These are phyloP conservation scores for Oncorhynchus tshawytscha DNA, from an alignment of 2,113 vertebrate genomes.

Conservation along the genomic window DNA sequence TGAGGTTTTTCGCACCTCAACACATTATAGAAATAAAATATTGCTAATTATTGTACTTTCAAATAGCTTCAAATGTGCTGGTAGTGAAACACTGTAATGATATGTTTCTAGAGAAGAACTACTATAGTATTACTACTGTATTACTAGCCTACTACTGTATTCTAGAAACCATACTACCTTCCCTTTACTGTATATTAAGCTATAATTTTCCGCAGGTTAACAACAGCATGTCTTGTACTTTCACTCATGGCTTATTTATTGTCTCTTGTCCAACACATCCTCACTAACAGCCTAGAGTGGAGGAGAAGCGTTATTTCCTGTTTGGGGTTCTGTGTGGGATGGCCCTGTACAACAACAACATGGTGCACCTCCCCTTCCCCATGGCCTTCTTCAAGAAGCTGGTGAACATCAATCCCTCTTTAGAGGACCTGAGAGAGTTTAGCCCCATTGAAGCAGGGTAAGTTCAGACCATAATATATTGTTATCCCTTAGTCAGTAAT, in stretches of 20 bases:
- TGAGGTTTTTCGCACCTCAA: not conserved
- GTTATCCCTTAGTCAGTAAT: no score
- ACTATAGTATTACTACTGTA: no score
- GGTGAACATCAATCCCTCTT: slow-evolving; percentile 47
- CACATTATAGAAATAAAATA: no score
- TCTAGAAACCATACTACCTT: no score
- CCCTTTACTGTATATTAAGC: not conserved
- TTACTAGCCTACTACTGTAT: no score
- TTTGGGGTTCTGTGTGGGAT: slow-evolving; percentile 71
- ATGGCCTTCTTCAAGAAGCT: slow-evolving; percentile 75
- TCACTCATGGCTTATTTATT: not conserved
- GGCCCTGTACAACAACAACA: slow-evolving; percentile 53
- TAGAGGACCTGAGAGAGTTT: slow-evolving; percentile 69
- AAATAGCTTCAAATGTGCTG: no score
- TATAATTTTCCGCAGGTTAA: not conserved
- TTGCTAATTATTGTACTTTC: no score
- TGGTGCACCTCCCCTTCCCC: slow-evolving; percentile 68
- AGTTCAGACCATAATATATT: slow-evolving; percentile 7
- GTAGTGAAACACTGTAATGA: no score
- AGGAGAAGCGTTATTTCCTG: slow-evolving; percentile 58
- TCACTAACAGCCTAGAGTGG: slow-evolving; percentile 38
- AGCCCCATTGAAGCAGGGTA: slow-evolving; percentile 53
- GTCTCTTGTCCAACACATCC: not conserved
- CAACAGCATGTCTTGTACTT: not conserved
- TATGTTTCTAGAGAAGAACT: no score